Conservation (phyloP, 2,113 vertebrate genomes). For the Cardinalis cardinalis region DNA sequence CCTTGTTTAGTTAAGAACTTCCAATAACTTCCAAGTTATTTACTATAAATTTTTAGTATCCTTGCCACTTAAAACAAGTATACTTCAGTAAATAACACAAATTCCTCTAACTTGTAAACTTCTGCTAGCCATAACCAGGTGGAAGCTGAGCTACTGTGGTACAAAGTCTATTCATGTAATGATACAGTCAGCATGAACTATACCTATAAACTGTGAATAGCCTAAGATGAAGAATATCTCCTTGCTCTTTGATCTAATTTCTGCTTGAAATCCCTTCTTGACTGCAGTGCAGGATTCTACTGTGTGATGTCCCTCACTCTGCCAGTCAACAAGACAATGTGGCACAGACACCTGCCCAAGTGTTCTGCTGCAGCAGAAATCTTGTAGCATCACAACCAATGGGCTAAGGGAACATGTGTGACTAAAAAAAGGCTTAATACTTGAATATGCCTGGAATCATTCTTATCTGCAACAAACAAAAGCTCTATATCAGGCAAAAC, state of each 20-base stretch:
- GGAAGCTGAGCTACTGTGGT: neutral
- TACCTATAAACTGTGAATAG: neutral
- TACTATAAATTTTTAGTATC: neutral
- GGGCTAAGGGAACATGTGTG: neutral
- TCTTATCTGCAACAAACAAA: neutral
- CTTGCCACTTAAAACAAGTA: neutral
- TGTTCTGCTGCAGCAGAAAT: neutral
- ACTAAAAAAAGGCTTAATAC: neutral
- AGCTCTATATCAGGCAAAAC: neutral
- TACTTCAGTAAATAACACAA: neutral
- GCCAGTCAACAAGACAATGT: neutral
- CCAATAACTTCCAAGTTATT: neutral
- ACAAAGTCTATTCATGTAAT: neutral
- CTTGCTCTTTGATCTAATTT: neutral
- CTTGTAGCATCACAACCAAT: accelerated
- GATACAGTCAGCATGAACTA: neutral
- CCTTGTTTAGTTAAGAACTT: neutral
- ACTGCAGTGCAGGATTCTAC: neutral
- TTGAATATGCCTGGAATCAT: neutral
- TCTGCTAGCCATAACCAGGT: neutral
- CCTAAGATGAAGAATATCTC: neutral
- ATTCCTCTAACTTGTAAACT: neutral
- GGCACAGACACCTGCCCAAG: neutral
- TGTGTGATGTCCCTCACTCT: neutral
- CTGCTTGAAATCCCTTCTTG: neutral